Evolutionary conservation across 2,888 invertebrate species (phyloP).

Genomic region (Agrotis puta): DNA sequence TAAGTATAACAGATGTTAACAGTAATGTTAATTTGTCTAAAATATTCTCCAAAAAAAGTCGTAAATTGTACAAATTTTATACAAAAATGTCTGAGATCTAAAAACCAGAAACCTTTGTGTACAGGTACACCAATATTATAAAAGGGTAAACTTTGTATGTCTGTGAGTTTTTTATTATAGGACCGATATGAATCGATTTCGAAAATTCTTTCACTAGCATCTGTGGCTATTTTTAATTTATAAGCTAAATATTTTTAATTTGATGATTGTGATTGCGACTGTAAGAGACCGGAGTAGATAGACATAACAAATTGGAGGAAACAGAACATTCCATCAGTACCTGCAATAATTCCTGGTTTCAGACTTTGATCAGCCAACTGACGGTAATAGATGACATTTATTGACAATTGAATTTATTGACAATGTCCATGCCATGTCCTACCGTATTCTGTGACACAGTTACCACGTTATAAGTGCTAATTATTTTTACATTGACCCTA

Average conservation of each 20-base stretch:
- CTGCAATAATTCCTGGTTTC: slow-evolving; percentile 12
- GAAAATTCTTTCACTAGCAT: too few species aligned
- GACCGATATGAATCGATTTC: too few species aligned
- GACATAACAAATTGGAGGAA: slow-evolving; percentile 4
- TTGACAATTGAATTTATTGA: slow-evolving; percentile 19
- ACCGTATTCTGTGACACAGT: not conserved
- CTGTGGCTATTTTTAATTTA: too few species aligned
- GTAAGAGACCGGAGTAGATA: too few species aligned
- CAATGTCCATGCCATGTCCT: not conserved
- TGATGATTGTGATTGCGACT: too few species aligned
- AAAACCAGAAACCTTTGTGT: not conserved
- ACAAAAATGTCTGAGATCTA: not conserved
- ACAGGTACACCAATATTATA: too few species aligned
- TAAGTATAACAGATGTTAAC: not conserved
- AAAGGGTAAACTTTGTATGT: too few species aligned
- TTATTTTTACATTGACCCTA: slow-evolving; percentile 17
- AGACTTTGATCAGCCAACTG: not conserved
- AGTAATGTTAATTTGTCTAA: not conserved
- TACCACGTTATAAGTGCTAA: not conserved
- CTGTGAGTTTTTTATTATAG: too few species aligned
- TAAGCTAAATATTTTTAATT: too few species aligned
- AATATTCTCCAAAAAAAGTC: slow-evolving; percentile 2
- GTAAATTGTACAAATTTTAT: not conserved
- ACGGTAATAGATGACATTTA: not conserved
- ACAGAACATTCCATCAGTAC: not conserved